phyloP scores from a whole-genome alignment of 1,140 invertebrate species.

The Cherax destructor region DNA sequence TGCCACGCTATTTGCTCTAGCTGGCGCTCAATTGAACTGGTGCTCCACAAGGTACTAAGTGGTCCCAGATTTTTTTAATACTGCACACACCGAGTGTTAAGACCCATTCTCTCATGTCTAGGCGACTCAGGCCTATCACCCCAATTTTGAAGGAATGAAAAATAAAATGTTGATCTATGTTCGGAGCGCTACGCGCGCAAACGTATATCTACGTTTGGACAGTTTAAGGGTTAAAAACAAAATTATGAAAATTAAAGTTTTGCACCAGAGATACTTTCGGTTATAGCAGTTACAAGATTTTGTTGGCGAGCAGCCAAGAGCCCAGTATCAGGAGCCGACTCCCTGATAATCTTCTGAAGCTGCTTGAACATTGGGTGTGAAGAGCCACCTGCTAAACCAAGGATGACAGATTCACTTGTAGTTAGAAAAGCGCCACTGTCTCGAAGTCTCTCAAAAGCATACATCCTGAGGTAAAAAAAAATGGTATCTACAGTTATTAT shows the following conservation, averaged over 20 bases:
- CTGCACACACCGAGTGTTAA: too few relatives aligned
- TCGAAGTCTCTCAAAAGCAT: conserved; percentile 79
- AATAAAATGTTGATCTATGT: too few relatives aligned
- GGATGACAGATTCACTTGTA: conserved; percentile 81
- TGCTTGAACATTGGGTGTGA: conserved; percentile 81
- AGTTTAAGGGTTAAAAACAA: too few relatives aligned
- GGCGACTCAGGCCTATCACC: too few relatives aligned
- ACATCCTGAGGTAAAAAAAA: conserved; percentile 73
- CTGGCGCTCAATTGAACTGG: too few relatives aligned
- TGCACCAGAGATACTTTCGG: conserved; percentile 4
- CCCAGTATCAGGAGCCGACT: conserved; percentile 79
- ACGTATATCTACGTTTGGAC: too few relatives aligned
- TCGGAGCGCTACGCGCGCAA: too few relatives aligned
- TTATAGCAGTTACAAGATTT: conserved; percentile 31
- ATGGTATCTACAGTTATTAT: not conserved
- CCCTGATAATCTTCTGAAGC: conserved; percentile 80
- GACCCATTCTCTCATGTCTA: too few relatives aligned
- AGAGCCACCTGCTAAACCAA: conserved; percentile 79
- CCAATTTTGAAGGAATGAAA: too few relatives aligned
- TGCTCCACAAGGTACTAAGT: too few relatives aligned
- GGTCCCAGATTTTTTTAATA: too few relatives aligned
- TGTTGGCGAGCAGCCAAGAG: conserved; percentile 73
- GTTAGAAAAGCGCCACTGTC: conserved; percentile 81
- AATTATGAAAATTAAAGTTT: conserved; percentile 17
- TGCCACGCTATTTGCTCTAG: too few relatives aligned